Conservation (phyloP, 1,140 invertebrate genomes). For the Palaemon carinicauda region DNA sequence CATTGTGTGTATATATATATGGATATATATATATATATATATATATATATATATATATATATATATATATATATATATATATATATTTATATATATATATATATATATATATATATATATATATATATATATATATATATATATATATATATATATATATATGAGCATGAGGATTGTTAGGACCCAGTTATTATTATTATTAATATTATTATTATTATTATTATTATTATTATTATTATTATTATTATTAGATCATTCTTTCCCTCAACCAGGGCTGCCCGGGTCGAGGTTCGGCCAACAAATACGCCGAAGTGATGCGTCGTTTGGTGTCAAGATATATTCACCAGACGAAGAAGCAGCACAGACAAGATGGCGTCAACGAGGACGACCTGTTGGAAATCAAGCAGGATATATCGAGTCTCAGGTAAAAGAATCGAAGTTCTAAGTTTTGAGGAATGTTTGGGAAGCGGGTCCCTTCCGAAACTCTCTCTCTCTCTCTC, state of each 20-base stretch:
- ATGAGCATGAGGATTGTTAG: too few relatives aligned
- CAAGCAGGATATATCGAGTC: conserved; percentile 72
- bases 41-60: not conserved
- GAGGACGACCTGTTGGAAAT: conserved; percentile 72
- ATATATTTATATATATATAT: conserved; percentile 26
- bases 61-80: conserved; percentile 9
- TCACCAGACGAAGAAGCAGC: conserved; percentile 69
- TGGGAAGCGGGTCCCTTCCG: too few relatives aligned
- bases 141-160: too few relatives aligned
- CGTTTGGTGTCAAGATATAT: conserved; percentile 69
- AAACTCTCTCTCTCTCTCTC: too few relatives aligned
- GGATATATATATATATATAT: not conserved
- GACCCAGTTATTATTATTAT: too few relatives aligned
- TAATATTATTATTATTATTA: too few relatives aligned
- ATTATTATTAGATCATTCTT: too few relatives aligned
- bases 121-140: too few relatives aligned
- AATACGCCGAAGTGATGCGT: conserved; percentile 68
- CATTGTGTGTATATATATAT: not conserved
- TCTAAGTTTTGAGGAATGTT: too few relatives aligned
- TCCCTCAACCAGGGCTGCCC: too few relatives aligned
- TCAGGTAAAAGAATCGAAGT: conserved; percentile 65
- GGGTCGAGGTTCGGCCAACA: conserved; percentile 38
- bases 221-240: too few relatives aligned
- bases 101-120: too few relatives aligned
- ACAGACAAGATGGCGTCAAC: conserved; percentile 70